Base-by-base conservation (phyloP, 2,113 vertebrate species). In the Antechinus stuartii region DNA sequence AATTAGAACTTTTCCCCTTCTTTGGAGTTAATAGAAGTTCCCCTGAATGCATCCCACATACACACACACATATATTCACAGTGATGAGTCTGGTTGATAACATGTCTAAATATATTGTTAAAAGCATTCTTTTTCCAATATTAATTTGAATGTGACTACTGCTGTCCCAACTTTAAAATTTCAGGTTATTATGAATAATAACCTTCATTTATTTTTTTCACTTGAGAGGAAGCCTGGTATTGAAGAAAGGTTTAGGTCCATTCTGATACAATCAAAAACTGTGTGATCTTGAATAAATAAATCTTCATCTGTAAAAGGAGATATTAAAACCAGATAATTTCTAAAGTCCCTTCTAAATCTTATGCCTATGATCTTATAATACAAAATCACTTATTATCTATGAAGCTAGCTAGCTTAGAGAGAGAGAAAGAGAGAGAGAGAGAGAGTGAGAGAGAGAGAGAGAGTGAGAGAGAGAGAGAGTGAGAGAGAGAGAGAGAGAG, bases 41-140 rank as follows among this genome's bases (percentile, higher is more conserved):
- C 42, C 30, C 22, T 0, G 1, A 7, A 52, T 11, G 6, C 23
- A 26, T 76, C 91, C 2, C 12, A 1, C 7, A 49, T 1, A 1
- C 8, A 25, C 23, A 49, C 57, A 35, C 27, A 61, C 56, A 61
- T 2, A 24, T 2, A 93, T 14, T 68, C 61, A 89, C 4, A 24
- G 49, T 46, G 35, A 42, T 52, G 61, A n/a, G 61, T 76, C 61
- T n/a, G 27, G 61, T 35, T 68, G 61, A 68, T 22, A 19, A 54
- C 3, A 68, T 68, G 30, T 68, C 30, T 30, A 68, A 68, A n/a
- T 76, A n/a, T 76, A 7, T n/a, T n/a, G 4, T 76, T 76, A 76
- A 76, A 76, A 12, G 30, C 35, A 76, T 76, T n/a, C 35, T 76
- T 76, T 68, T 76, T 76, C 61, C 30, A 76, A 5, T n/a, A 76